These are phyloP conservation scores for Eurytoma californica DNA, from an alignment of 2,888 invertebrate genomes.

Conservation along the genomic window DNA sequence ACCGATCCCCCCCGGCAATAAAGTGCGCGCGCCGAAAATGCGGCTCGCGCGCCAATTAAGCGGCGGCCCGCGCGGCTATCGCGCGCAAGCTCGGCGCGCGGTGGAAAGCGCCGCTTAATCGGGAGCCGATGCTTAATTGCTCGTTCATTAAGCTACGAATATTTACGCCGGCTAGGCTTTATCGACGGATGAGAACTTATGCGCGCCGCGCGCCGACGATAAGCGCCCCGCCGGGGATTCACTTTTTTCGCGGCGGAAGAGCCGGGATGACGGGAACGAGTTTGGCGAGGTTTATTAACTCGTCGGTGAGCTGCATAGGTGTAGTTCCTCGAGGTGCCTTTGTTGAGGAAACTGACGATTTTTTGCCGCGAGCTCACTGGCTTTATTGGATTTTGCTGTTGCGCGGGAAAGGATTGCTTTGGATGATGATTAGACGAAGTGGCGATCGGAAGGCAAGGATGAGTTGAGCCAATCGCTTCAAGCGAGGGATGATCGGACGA, in stretches of 20 bases:
- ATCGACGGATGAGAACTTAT: constrained; percentile 25
- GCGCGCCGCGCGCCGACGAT: neutral
- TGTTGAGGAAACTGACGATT: too few species aligned
- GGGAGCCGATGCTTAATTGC: constrained; percentile 64
- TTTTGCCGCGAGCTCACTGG: too few species aligned
- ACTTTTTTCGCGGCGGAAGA: too few species aligned
- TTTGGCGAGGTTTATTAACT: constrained; percentile 8
- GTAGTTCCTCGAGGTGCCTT: too few species aligned
- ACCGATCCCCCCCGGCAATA: neutral
- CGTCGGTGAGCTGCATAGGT: neutral
- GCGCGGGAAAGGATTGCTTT: too few species aligned
- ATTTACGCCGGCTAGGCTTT: constrained; percentile 46
- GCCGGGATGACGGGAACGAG: neutral
- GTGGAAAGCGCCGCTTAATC: constrained; percentile 57
- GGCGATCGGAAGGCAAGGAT: too few species aligned
- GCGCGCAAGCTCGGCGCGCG: constrained; percentile 37
- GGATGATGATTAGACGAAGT: too few species aligned
- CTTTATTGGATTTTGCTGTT: too few species aligned
- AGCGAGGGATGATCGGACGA: too few species aligned
- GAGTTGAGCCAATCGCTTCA: too few species aligned
- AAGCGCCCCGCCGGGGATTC: neutral
- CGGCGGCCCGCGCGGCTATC: neutral
- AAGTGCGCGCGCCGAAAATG: constrained; percentile 25
- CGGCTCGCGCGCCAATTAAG: constrained; percentile 47
- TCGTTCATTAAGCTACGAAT: constrained; percentile 60